Percentiles rank a stretch among this genome's conserved stretches.
Conservation (phyloP, 2,797 vertebrate species). For the Smutsia gigantea region DNA sequence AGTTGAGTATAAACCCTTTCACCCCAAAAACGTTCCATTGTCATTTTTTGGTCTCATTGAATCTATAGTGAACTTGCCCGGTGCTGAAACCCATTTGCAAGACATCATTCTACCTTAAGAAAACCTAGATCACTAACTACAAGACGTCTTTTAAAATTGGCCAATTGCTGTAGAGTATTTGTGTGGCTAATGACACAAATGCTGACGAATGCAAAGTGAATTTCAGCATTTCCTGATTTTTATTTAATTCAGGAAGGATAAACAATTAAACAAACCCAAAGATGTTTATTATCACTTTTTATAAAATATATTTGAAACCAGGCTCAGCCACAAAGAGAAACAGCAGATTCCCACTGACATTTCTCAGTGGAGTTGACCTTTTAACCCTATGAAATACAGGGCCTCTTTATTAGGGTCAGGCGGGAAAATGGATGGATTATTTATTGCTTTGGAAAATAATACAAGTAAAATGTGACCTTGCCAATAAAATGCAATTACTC, state of each 20-base stretch:
- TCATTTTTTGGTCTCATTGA: too few species aligned
- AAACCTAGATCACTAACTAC: neutral
- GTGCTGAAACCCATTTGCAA: too few species aligned
- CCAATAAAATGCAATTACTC: slow-evolving; percentile 40
- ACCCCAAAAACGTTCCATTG: too few species aligned
- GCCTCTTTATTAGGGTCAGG: slow-evolving; percentile 4
- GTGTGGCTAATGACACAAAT: neutral
- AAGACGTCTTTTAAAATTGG: neutral
- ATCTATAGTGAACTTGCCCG: too few species aligned
- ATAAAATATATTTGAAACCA: neutral
- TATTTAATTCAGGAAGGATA: neutral
- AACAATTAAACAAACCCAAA: neutral
- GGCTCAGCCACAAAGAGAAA: neutral
- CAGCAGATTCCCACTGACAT: neutral
- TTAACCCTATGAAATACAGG: slow-evolving; percentile 19
- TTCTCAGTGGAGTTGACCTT: neutral
- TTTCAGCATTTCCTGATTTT: neutral
- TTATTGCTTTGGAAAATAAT: slow-evolving; percentile 58
- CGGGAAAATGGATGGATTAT: slow-evolving; percentile 42
- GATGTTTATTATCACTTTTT: neutral
- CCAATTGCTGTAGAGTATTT: neutral
- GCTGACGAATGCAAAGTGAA: neutral
- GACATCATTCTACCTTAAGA: neutral
- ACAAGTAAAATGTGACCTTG: slow-evolving; percentile 33
- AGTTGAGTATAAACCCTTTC: too few species aligned